phyloP scores from a whole-genome alignment of 2,113 vertebrate genomes.

The Cichladusa arquata region DNA sequence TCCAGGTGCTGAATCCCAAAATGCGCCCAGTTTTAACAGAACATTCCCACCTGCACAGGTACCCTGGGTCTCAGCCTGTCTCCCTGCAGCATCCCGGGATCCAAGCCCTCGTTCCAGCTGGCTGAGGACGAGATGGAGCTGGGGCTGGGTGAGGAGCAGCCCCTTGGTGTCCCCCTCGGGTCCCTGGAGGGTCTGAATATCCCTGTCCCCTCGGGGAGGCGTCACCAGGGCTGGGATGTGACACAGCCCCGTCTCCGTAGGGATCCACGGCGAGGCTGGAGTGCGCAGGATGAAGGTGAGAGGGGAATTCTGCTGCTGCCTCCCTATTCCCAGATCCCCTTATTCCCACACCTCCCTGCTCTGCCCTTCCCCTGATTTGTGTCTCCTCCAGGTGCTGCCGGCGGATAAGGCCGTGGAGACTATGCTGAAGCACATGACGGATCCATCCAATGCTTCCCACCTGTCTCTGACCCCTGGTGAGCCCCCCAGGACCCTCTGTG shows the following conservation, averaged over 20 bases:
- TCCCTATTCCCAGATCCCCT: fast-evolving
- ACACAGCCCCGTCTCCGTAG: constrained; percentile 29
- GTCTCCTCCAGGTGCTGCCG: constrained; percentile 72
- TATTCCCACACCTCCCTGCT: fast-evolving
- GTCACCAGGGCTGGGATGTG: not conserved
- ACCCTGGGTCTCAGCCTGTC: constrained; percentile 90
- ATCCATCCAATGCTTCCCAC: constrained; percentile 78
- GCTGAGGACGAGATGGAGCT: constrained; percentile 87
- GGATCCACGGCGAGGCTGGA: constrained; percentile 94
- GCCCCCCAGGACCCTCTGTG: not conserved
- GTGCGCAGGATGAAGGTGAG: constrained; percentile 86
- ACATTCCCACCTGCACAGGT: constrained; percentile 57
- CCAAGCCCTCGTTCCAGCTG: constrained; percentile 85
- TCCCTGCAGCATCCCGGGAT: constrained; percentile 90
- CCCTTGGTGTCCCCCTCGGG: fast-evolving
- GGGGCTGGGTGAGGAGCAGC: constrained; percentile 82
- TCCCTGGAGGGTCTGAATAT: fast-evolving
- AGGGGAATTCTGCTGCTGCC: not conserved
- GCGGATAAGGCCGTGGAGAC: constrained; percentile 82
- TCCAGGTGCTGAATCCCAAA: not conserved
- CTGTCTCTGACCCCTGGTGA: constrained; percentile 80
- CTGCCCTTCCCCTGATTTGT: no score
- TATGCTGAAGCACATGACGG: constrained; percentile 90
- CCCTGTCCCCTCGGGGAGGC: not conserved
- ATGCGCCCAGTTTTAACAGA: not conserved